A percentile compares a stretch with the other conserved stretches of the same genome.
phyloP scores from a whole-genome alignment of 1,140 invertebrate genomes.

The Drosophila willistoni region DNA sequence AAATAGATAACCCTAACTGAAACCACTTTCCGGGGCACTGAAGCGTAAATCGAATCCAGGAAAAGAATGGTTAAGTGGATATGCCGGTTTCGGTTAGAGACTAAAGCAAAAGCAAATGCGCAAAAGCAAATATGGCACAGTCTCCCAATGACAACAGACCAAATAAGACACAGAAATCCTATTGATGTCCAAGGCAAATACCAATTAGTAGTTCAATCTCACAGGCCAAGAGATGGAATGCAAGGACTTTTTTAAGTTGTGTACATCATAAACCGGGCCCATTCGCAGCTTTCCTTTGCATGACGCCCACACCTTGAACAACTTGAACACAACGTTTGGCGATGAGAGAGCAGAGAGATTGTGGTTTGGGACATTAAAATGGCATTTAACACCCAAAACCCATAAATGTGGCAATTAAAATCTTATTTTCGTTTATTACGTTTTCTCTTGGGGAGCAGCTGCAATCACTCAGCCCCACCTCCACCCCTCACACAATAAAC shows the following conservation, averaged over 20 bases:
- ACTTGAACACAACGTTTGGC: background rate
- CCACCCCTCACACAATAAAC: slow-evolving; percentile 56
- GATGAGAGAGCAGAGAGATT: background rate
- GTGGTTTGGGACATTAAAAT: slow-evolving; percentile 50
- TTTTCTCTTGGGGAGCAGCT: slow-evolving; percentile 55
- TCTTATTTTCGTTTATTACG: slow-evolving; percentile 80
- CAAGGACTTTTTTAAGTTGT: background rate
- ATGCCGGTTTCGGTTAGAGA: slow-evolving; percentile 49
- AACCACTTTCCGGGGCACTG: slow-evolving; percentile 39
- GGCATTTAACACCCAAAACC: slow-evolving; percentile 47
- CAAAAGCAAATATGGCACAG: slow-evolving; percentile 40
- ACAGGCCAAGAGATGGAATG: background rate
- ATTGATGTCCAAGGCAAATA: slow-evolving; percentile 12
- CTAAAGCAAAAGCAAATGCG: slow-evolving; percentile 53
- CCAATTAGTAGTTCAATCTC: slow-evolving; percentile 22
- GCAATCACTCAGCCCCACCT: slow-evolving; percentile 23
- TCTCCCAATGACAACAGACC: slow-evolving; percentile 28
- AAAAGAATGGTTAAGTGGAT: slow-evolving; percentile 42
- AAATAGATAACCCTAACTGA: slow-evolving; percentile 49
- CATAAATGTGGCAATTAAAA: slow-evolving; percentile 78
- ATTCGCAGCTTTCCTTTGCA: slow-evolving; percentile 14
- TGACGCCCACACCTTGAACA: background rate
- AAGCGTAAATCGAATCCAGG: slow-evolving; percentile 34
- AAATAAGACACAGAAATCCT: slow-evolving; percentile 21
- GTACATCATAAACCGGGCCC: background rate